phyloP scores from a whole-genome alignment of 2,888 invertebrate species.

The Argyresthia albistria region DNA sequence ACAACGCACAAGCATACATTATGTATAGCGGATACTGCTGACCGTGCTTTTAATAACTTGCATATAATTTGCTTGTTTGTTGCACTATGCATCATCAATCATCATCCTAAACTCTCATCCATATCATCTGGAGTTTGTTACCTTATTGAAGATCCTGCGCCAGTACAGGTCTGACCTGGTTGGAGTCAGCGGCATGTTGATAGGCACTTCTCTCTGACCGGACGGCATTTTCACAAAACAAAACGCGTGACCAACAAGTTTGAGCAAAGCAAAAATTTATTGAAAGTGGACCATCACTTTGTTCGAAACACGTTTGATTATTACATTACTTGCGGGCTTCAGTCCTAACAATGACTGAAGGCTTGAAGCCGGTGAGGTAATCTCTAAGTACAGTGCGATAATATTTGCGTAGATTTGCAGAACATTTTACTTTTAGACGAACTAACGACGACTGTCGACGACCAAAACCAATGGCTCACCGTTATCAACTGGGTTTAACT shows the following conservation, averaged over 20 bases:
- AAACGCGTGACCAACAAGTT: conserved; percentile 14
- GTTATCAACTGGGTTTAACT: conserved; percentile 22
- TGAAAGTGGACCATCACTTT: conserved; percentile 16
- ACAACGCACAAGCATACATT: no score
- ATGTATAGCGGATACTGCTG: no score
- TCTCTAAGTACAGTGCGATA: neutral
- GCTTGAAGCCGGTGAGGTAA: neutral
- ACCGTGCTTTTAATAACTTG: no score
- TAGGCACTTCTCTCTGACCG: conserved; percentile 43
- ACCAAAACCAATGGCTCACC: conserved; percentile 18
- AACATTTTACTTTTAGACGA: neutral
- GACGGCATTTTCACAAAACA: conserved; percentile 47
- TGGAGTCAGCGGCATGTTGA: conserved; percentile 55
- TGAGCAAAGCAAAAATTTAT: conserved; percentile 17
- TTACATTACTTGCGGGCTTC: neutral
- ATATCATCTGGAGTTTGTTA: conserved; percentile 17
- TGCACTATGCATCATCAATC: no score
- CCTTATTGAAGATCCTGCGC: conserved; percentile 66
- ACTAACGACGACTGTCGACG: no score
- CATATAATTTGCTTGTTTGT: no score
- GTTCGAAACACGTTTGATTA: neutral
- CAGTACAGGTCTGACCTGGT: conserved; percentile 62
- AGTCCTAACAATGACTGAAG: neutral
- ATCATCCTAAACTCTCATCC: no score
- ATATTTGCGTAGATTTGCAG: neutral